Evolutionary conservation across 1,140 invertebrate genomes (phyloP).

Genomic region (Araneus ventricosus): DNA sequence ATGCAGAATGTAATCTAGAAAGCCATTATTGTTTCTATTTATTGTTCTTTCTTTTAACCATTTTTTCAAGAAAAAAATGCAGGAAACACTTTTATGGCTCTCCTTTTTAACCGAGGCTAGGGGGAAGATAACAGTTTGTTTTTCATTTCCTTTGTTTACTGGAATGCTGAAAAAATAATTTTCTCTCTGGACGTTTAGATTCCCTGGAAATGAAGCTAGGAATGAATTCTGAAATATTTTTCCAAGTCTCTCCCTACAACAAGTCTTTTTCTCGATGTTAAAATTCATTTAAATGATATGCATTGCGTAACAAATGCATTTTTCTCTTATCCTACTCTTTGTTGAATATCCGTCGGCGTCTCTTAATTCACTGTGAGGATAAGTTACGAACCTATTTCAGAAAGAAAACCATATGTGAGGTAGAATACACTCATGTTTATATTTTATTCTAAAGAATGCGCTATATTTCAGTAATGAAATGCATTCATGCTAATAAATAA

Average conservation of each 20-base stretch:
- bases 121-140: neutral
- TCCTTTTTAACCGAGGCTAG: neutral
- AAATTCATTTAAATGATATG: neutral
- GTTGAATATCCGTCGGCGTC: too few relatives aligned
- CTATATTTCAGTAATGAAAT: too few relatives aligned
- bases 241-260: too few relatives aligned
- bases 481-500: too few relatives aligned
- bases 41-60: neutral
- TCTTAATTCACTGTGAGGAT: too few relatives aligned
- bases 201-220: neutral
- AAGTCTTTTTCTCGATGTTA: neutral
- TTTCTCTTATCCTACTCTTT: neutral
- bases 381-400: too few relatives aligned
- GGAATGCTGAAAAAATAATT: constrained; percentile 10
- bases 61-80: neutral
- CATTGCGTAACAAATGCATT: neutral
- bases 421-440: too few relatives aligned
- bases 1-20: constrained; percentile 35
- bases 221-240: neutral
- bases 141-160: constrained; percentile 36
- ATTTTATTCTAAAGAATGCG: too few relatives aligned
- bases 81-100: constrained; percentile 18
- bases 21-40: constrained; percentile 36
- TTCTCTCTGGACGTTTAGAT: neutral
- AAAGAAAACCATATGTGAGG: too few relatives aligned